These are phyloP conservation scores for Pseudopodoces humilis DNA, from an alignment of 2,113 vertebrate genomes.

Conservation along the genomic window DNA sequence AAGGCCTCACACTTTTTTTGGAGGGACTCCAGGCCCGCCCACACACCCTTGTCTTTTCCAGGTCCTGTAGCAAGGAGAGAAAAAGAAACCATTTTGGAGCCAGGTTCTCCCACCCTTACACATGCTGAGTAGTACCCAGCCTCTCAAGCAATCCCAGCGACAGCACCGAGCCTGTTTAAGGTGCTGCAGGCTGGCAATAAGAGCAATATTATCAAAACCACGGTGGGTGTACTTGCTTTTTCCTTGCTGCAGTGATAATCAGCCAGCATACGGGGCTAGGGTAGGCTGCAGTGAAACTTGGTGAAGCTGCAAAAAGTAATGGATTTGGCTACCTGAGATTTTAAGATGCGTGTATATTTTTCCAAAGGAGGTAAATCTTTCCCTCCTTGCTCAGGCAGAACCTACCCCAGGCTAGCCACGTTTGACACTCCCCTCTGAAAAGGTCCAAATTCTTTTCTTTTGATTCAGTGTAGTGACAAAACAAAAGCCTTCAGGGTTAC, in stretches of 20 bases:
- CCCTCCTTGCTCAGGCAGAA: neutral
- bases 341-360: neutral
- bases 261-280: neutral
- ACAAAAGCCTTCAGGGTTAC: neutral
- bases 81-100: conserved; percentile 34
- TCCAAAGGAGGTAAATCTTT: neutral
- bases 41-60: conserved; percentile 77
- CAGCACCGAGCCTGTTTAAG: neutral
- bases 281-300: neutral
- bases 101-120: conserved; percentile 50
- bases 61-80: conserved; percentile 62
- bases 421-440: neutral
- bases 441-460: conserved; percentile 7
- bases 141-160: neutral
- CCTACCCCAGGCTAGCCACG: neutral
- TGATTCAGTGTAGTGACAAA: conserved; percentile 12
- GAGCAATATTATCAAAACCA: neutral
- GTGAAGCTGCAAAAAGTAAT: neutral
- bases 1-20: conserved; percentile 81
- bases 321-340: neutral
- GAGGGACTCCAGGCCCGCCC: conserved; percentile 72
- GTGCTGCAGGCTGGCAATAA: neutral
- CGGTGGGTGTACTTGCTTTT: neutral
- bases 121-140: neutral
- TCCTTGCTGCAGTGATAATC: neutral